These are phyloP conservation scores for Agrilus mali DNA, from an alignment of 2,888 invertebrate species.

Conservation along the genomic window DNA sequence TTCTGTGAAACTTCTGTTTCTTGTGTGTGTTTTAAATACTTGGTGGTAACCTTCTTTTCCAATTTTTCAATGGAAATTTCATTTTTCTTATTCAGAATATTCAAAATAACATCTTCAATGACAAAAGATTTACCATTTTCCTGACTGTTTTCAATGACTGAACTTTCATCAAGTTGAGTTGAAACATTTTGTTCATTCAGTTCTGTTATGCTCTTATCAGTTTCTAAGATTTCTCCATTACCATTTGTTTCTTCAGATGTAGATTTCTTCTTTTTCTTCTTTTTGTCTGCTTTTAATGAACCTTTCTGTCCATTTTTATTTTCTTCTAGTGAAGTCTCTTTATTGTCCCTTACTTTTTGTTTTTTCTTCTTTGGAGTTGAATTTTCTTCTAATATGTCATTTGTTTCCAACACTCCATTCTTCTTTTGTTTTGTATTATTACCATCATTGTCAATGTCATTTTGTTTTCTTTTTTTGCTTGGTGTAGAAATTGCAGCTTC, in stretches of 20 bases:
- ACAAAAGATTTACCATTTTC: neutral
- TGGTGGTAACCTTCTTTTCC: slow-evolving; percentile 60
- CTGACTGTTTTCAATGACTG: neutral
- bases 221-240: neutral
- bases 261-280: slow-evolving; percentile 38
- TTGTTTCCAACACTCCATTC: neutral
- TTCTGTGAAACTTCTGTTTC: slow-evolving; percentile 43
- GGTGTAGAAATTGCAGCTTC: neutral
- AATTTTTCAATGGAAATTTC: slow-evolving; percentile 55
- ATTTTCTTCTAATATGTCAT: slow-evolving; percentile 1
- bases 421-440: slow-evolving; percentile 11
- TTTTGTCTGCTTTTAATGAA: slow-evolving; percentile 33
- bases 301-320: slow-evolving; percentile 11
- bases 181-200: neutral
- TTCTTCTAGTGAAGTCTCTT: neutral
- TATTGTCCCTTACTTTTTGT: neutral
- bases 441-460: slow-evolving; percentile 10
- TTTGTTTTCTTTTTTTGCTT: neutral
- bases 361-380: slow-evolving; percentile 1
- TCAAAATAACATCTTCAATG: slow-evolving; percentile 18
- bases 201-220: neutral
- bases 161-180: neutral
- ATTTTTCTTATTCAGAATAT: slow-evolving; percentile 41
- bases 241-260: slow-evolving; percentile 16
- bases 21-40: slow-evolving; percentile 40